phyloP scores from a whole-genome alignment of 2,113 vertebrate species.

The Spilogale gracilis region DNA sequence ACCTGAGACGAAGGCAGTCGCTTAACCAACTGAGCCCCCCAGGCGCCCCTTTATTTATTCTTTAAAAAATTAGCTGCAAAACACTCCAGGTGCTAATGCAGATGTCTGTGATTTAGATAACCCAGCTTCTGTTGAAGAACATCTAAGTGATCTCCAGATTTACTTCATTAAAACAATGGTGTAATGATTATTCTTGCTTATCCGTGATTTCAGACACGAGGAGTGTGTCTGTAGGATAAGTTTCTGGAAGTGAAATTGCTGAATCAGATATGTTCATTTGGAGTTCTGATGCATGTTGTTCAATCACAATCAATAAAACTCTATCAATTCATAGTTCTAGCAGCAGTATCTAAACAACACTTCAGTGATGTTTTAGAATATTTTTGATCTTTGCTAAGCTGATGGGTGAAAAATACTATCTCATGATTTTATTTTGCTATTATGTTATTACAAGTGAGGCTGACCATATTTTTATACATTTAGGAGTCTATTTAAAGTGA shows the following conservation, averaged over 20 bases:
- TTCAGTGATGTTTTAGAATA: neutral
- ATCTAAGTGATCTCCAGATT: neutral
- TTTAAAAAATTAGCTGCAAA: neutral
- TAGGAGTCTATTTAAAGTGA: neutral
- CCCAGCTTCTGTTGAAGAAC: neutral
- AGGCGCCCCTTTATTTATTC: neutral
- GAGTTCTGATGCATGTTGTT: neutral
- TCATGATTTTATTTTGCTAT: neutral
- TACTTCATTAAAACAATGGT: neutral
- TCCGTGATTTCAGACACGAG: neutral
- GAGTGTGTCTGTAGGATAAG: neutral
- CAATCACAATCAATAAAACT: neutral
- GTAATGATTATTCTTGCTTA: neutral
- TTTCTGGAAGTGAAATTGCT: neutral
- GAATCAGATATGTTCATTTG: neutral
- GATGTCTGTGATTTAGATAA: neutral
- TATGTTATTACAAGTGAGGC: neutral
- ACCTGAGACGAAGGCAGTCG: no score
- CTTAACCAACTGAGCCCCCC: no score
- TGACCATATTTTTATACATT: neutral
- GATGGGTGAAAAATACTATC: neutral
- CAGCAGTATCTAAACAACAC: rapidly evolving
- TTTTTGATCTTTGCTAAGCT: neutral
- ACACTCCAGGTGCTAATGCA: neutral
- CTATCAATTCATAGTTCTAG: neutral